A percentile compares a stretch with the other conserved stretches of the same genome.
These are phyloP conservation scores for Xiphorhynchus erythropygius DNA, from an alignment of 2,797 vertebrate species.

Conservation along the genomic window DNA sequence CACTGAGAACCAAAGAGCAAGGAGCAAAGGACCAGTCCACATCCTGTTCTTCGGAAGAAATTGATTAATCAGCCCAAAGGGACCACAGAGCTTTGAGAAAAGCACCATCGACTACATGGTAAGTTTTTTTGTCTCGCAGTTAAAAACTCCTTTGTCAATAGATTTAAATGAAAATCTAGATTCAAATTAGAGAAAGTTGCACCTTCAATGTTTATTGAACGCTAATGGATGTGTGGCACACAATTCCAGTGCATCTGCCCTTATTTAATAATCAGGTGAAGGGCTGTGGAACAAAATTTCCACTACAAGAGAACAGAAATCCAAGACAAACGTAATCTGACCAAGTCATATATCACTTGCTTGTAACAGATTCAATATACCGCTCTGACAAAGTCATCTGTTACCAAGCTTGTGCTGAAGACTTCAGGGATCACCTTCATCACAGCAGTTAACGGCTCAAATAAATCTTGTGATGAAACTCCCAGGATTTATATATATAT, in stretches of 20 bases:
- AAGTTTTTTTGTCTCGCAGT: background rate
- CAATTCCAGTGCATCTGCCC: background rate
- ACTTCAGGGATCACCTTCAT: slow-evolving; percentile 37
- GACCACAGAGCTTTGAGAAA: background rate
- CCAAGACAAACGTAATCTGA: background rate
- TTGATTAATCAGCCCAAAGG: background rate
- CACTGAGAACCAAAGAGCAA: background rate
- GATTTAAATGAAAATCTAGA: background rate
- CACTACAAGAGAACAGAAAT: slow-evolving; percentile 3
- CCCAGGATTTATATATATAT: background rate
- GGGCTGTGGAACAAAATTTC: background rate
- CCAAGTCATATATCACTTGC: slow-evolving; percentile 26
- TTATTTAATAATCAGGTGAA: background rate
- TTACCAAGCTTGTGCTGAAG: slow-evolving; percentile 39
- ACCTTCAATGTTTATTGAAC: background rate
- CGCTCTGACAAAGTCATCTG: slow-evolving; percentile 21
- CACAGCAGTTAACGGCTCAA: background rate
- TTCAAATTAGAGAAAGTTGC: background rate
- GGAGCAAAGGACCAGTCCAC: background rate
- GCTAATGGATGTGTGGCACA: background rate
- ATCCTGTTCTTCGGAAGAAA: background rate
- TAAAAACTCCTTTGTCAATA: background rate
- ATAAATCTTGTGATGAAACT: background rate
- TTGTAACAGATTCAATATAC: slow-evolving; percentile 34
- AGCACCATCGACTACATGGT: background rate